These are phyloP conservation scores for Venustoraphidia nigricollis DNA, from an alignment of 2,888 invertebrate genomes.

Conservation along the genomic window DNA sequence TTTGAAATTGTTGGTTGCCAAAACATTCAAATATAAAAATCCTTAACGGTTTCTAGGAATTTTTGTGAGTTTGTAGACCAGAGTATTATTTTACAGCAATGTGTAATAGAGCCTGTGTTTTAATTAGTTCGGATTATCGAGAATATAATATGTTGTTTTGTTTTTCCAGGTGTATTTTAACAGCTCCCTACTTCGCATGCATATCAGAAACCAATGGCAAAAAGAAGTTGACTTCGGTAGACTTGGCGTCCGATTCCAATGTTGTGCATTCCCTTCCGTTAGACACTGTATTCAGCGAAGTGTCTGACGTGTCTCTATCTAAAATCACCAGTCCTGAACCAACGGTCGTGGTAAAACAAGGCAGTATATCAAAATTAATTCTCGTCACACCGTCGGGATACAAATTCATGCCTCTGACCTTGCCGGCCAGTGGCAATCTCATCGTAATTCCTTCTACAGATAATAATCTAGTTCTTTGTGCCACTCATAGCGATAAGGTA, in stretches of 20 bases:
- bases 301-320: background rate
- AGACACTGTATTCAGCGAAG: conserved; percentile 14
- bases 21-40: no score
- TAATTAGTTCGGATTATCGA: no score
- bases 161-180: conserved; percentile 40
- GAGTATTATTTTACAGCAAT: no score
- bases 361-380: conserved; percentile 11
- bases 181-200: conserved; percentile 49
- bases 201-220: conserved; percentile 34
- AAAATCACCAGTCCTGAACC: conserved; percentile 11
- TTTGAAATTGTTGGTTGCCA: no score
- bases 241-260: conserved; percentile 34
- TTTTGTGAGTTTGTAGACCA: no score
- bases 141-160: conserved; percentile 12
- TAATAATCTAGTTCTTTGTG: conserved; percentile 25
- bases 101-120: no score
- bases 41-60: no score
- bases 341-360: conserved; percentile 10
- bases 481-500: conserved; percentile 21
- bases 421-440: conserved; percentile 20
- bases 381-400: conserved; percentile 3
- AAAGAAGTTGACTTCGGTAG: conserved; percentile 41
- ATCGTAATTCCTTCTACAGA: conserved; percentile 24
- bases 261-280: conserved; percentile 13
- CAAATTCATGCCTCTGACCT: background rate